Evolutionary conservation across 2,888 invertebrate species (phyloP), one percentile per base, ranked within the genome.

Genomic region (Selenia dentaria): DNA sequence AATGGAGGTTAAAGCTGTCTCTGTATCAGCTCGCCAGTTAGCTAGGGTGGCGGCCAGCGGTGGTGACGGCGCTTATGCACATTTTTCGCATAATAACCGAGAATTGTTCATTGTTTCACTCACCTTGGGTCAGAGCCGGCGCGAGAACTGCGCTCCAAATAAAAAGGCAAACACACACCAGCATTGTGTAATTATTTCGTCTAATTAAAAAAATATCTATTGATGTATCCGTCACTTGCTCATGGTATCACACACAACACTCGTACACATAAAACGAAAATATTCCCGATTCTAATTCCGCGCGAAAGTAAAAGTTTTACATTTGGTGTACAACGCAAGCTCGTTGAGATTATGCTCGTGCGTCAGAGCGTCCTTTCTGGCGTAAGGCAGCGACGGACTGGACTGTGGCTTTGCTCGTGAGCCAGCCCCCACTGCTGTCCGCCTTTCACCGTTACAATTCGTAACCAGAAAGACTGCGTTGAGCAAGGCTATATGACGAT

Each of bases 401-500:
- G 4, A 6, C 22, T 22, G 22, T 61, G 62, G 66, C 61, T 37
- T 9, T 3, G 36, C 12, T 16, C 60, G 62, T 62, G 56, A 58
- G 42, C 51, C 48, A 53, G 59, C 70, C 78, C 79, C 78, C 77
- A 68, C 74, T 62, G 48, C 41, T 46, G 55, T 44, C 65, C 73
- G 78, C 87, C 83, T 82, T 84, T 80, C 77, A 67, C 79, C 80
- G 84, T 77, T 76, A 80, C 85, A 80, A 79, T 84, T 84, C 74
- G 79, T 79, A 76, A 73, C 79, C 79, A 78, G 72, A 85, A 82
- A 81, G 70, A 81, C 79, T 65, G 70, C 64, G 82, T 85, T 86
- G 72, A 79, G 85, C 88, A 87, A 89, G 88, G 87, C 87, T 86
- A 70, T 76, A 76, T 70, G 83, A 79, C 82, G 87, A 87, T 79